Conservation (phyloP, 2,113 vertebrate genomes). For the Lethenteron reissneri region DNA sequence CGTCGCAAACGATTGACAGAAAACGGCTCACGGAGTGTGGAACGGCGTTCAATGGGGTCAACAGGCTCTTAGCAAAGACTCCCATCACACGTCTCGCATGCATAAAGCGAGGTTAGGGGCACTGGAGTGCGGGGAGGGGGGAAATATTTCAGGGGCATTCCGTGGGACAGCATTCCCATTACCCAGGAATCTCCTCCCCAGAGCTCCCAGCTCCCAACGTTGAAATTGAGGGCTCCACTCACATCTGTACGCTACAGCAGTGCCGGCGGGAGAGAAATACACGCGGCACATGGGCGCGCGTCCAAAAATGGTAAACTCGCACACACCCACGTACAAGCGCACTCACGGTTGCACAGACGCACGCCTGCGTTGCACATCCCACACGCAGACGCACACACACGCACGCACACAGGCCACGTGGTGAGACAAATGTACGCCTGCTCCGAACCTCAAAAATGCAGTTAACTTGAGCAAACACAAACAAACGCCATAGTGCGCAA, state of each 20-base stretch:
- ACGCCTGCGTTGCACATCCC: neutral
- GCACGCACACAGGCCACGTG: neutral
- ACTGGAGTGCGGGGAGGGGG: too few species aligned
- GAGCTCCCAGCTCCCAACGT: conserved; percentile 33
- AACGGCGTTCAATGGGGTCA: too few species aligned
- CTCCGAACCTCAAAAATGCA: neutral
- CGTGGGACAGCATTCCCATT: conserved; percentile 22
- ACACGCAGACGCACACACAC: neutral
- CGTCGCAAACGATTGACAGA: too few species aligned
- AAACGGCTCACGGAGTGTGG: too few species aligned
- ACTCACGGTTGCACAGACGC: neutral
- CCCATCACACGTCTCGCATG: too few species aligned
- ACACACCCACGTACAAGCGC: neutral
- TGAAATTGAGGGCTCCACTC: conserved; percentile 31
- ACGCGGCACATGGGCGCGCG: too few species aligned
- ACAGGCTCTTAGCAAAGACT: too few species aligned
- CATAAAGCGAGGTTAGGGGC: too few species aligned
- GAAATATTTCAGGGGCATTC: neutral
- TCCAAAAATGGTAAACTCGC: neutral
- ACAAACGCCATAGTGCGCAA: neutral
- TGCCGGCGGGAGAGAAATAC: neutral
- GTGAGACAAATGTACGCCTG: neutral
- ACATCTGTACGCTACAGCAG: conserved; percentile 14
- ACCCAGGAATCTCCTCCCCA: conserved; percentile 42
- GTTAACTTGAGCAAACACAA: conserved; percentile 1